These are phyloP conservation scores for Dryobota labecula DNA, from an alignment of 2,888 invertebrate species.

Conservation along the genomic window DNA sequence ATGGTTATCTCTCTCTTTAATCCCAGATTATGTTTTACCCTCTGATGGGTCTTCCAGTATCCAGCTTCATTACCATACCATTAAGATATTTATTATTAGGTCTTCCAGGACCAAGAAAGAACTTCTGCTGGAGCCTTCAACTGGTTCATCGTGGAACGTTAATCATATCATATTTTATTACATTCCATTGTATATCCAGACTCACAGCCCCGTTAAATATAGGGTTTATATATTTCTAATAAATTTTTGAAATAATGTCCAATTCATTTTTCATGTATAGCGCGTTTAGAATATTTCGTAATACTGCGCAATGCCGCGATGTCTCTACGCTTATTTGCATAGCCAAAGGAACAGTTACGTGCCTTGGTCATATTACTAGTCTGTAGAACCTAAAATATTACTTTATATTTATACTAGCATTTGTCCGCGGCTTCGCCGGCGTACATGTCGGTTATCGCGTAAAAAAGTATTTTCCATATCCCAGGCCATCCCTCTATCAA, in stretches of 20 bases:
- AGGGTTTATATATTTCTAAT: background rate
- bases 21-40: background rate
- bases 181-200: background rate
- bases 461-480: too few relatives aligned
- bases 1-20: too few relatives aligned
- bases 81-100: background rate
- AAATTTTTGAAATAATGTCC: conserved; percentile 4
- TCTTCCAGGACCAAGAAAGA: background rate
- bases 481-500: too few relatives aligned
- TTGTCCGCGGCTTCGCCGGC: too few relatives aligned
- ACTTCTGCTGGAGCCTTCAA: background rate
- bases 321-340: conserved; percentile 37
- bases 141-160: background rate
- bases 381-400: background rate
- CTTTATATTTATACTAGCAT: too few relatives aligned
- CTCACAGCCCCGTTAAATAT: background rate
- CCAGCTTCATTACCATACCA: background rate
- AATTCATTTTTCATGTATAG: conserved; percentile 10
- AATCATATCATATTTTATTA: background rate
- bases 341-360: conserved; percentile 11
- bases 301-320: conserved; percentile 42
- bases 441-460: too few relatives aligned
- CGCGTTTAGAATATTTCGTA: conserved; percentile 29
- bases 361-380: conserved; percentile 1
- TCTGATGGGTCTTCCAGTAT: background rate